Conservation (phyloP, 2,888 invertebrate genomes). For the Alloplasta piceator region DNA sequence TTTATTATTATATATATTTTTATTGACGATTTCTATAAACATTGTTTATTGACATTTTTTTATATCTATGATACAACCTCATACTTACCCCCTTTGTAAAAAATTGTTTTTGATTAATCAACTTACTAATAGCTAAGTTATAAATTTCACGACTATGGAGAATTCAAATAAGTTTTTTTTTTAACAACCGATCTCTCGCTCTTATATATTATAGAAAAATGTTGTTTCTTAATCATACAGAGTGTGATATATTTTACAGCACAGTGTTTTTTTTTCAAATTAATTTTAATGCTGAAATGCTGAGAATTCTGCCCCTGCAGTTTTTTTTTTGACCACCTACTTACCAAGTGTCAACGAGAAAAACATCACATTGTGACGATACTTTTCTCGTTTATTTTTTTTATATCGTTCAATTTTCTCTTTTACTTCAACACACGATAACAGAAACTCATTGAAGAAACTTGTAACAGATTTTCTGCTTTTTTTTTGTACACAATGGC, state of each 20-base stretch:
- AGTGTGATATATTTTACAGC: not conserved
- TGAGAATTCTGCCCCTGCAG: not conserved
- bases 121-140: constrained; percentile 8
- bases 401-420: not conserved
- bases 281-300: not conserved
- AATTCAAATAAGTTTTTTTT: constrained; percentile 1
- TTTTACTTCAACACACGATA: constrained; percentile 5
- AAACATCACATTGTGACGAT: constrained; percentile 23
- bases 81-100: constrained; percentile 56
- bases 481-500: not conserved
- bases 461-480: too few relatives aligned
- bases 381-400: constrained; percentile 11
- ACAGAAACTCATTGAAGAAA: constrained; percentile 12
- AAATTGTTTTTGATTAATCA: not conserved
- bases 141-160: not conserved
- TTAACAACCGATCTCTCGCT: not conserved
- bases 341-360: constrained; percentile 58
- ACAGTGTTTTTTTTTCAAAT: not conserved
- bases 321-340: constrained; percentile 38
- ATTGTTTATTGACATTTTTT: not conserved
- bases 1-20: not conserved
- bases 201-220: constrained; percentile 4
- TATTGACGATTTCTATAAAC: not conserved
- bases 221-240: not conserved
- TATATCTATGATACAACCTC: constrained; percentile 52